Base-by-base conservation (phyloP, 2,797 vertebrate genomes). In the Kryptopterus vitreolus region DNA sequence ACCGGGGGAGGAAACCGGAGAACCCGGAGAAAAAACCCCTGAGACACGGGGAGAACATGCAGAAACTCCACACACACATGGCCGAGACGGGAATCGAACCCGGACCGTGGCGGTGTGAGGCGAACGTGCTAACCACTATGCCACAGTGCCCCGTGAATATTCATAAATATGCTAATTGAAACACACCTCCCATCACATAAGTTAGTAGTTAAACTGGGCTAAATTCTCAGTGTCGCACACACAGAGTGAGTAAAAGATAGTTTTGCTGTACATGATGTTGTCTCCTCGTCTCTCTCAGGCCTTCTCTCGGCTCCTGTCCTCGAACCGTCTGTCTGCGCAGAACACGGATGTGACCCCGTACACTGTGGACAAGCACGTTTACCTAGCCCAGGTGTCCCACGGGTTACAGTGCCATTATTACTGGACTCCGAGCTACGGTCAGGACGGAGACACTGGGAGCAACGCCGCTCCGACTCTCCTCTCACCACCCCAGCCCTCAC, bases 321-420 rank as follows among this genome's bases (percentile, higher is more conserved):
- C 12, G 0, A 92, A 93, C 0, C 93, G 91, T 58, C 88, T 99
- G 83, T 76, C 79, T 13, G 82, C 80, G 0, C 81, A 80, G 1
- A 86, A 90, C 16, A 97, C 95, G 0, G 97, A 99, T 0, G 94
- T 98, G 76, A 89, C 89, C 2, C 89, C 93, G 0, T 98, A 93
- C 38, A 81, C 87, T 85, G 95, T 93, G 78, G 95, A 96, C 0
- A 94, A 93, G 18, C 81, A 0, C 0, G 8, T 91, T 26, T 88
- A 91, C 76, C 94, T 98, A 5, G 92, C 96, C 0, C 92, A 96
- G 87, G 87, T 90, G 55, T 93, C 89, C 85, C 92, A 96, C 1
- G 90, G 94, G 55, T 89, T 97, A 74, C 91, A 85, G 82, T 93
- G 69, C 78, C 91, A 90, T 85, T 94, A 95, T 81, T 93, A 94